phyloP scores from a whole-genome alignment of 2,888 invertebrate species.

The Harmothoe impar region DNA sequence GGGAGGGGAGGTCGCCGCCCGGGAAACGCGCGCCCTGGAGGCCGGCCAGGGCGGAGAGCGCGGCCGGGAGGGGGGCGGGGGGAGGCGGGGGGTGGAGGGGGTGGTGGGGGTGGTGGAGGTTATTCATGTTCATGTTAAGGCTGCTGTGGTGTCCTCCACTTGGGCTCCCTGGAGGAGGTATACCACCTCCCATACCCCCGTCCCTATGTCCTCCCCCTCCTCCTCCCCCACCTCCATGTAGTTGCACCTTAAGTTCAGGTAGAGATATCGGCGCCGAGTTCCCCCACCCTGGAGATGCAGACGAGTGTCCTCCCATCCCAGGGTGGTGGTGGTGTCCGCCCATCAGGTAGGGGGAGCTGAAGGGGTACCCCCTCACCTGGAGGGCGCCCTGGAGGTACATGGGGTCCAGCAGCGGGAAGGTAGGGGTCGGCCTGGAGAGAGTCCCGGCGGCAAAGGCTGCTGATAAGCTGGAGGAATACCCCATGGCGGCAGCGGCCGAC shows the following conservation, averaged over 20 bases:
- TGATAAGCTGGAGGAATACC: not conserved
- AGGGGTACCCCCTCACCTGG: constrained; percentile 30
- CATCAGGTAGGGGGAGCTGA: constrained; percentile 45
- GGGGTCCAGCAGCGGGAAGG: constrained; percentile 54
- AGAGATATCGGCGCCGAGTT: not conserved
- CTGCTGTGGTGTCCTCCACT: too few relatives aligned
- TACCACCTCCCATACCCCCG: not conserved
- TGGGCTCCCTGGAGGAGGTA: not conserved
- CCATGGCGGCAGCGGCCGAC: not conserved
- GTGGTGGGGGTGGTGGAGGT: not conserved
- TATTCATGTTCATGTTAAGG: too few relatives aligned
- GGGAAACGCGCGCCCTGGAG: not conserved
- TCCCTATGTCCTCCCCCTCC: not conserved
- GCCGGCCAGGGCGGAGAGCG: not conserved
- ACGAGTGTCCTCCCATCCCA: too few relatives aligned
- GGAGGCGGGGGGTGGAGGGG: not conserved
- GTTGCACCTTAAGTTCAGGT: not conserved
- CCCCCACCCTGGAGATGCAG: too few relatives aligned
- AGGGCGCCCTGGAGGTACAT: constrained; percentile 42
- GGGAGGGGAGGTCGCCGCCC: not conserved
- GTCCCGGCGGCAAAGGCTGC: constrained; percentile 14
- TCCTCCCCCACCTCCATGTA: not conserved
- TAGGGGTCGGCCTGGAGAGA: constrained; percentile 46
- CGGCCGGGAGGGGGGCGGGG: not conserved
- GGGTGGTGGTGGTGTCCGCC: not conserved